Base-by-base conservation (phyloP, 2,113 vertebrate species). In the Garra rufa region DNA sequence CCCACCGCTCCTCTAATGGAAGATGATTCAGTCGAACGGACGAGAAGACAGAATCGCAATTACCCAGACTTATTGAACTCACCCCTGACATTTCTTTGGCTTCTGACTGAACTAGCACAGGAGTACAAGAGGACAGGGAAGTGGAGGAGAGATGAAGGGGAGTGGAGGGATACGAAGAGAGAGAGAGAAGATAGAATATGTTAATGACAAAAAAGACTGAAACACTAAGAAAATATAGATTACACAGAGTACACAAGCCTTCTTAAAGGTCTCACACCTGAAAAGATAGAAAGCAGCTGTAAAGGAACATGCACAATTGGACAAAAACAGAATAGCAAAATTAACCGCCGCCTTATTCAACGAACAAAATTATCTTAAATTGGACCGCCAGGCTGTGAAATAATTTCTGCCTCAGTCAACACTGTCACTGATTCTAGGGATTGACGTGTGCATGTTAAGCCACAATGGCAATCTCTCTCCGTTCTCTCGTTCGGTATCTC, bases 61-160 rank as follows among this genome's bases (percentile, higher is more conserved):
- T 87, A 87, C 82, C 81, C 82, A 83, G 85, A 87, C 76, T 87
- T 87, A 80, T 67, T 87, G 85, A 78, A 79, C 82, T 83, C 85
- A 83, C 76, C 67, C 85, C 85, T 80, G 82, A 87, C 85, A 83
- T 81, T 87, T 87, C 85, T 83, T 78, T 87, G 85, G 75, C 85
- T 86, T 71, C 76, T 57, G 57, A 81, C 76, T 76, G 69, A 87
- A 82, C 81, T 50, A 83, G 82, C 85, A 65, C 76, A 77, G 76
- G 50, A 79, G 48, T 34, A 70, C 38, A 38, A 61, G 67, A 48
- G 50, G 76, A 83, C 55, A 63, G 57, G 57, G 11, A 61, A 67
- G 52, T 77, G 43, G 41, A 67, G 55, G 70, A 46, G 70, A 69
- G 48, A 28, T 57, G 14, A 26, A 67, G 69, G 21, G 69, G 41